Conservation (phyloP, 1,140 invertebrate species). For the Macrocentrus cingulum region DNA sequence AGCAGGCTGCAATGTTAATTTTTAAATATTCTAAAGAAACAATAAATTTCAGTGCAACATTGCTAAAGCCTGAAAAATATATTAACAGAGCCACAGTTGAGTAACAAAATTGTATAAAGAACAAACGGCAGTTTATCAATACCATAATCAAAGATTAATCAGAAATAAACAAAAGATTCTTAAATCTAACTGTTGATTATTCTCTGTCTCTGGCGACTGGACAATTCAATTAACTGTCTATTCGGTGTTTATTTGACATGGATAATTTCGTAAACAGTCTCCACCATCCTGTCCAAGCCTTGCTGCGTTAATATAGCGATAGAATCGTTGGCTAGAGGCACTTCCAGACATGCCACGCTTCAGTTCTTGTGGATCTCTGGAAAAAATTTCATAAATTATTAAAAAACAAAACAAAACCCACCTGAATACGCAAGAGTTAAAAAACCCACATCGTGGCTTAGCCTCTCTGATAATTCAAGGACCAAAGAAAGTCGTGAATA, state of each 20-base stretch:
- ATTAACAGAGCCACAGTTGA: slow-evolving; percentile 29
- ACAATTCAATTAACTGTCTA: slow-evolving; percentile 23
- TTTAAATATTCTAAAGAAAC: no score
- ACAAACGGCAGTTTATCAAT: background rate
- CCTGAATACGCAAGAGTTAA: background rate
- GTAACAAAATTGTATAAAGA: slow-evolving; percentile 25
- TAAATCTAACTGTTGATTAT: slow-evolving; percentile 22
- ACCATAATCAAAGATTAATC: background rate
- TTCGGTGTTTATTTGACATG: slow-evolving; percentile 66
- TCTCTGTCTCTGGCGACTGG: background rate
- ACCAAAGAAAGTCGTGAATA: slow-evolving; percentile 21
- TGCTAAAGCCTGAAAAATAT: slow-evolving; percentile 1
- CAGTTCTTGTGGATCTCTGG: slow-evolving; percentile 72
- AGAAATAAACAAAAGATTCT: slow-evolving; percentile 8
- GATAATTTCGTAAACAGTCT: slow-evolving; percentile 71
- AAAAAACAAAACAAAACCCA: background rate
- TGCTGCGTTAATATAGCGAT: slow-evolving; percentile 77
- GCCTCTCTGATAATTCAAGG: background rate
- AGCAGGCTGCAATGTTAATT: slow-evolving; percentile 31
- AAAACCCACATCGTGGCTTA: slow-evolving; percentile 12
- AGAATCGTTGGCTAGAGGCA: slow-evolving; percentile 73
- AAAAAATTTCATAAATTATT: slow-evolving; percentile 24
- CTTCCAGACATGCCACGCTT: slow-evolving; percentile 67
- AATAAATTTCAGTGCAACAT: no score
- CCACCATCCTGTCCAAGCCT: slow-evolving; percentile 78